Evolutionary conservation across 1,140 invertebrate genomes (phyloP).

Genomic region (Fopius arisanus): DNA sequence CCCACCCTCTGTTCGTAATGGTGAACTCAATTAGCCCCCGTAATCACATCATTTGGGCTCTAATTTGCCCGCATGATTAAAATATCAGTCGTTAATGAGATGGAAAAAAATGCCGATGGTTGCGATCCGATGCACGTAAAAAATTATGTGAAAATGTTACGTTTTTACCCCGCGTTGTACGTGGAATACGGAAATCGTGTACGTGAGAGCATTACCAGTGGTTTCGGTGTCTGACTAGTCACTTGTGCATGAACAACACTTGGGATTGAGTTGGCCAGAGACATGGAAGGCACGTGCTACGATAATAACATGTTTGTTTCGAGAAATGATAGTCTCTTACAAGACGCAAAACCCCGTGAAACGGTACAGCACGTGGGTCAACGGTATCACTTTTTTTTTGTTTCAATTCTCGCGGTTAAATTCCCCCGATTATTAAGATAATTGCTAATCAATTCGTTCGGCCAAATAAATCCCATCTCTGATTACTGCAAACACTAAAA

Average conservation of each 20-base stretch:
- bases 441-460: too few relatives aligned
- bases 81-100: background rate
- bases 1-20: background rate
- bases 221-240: background rate
- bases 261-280: slow-evolving; percentile 6
- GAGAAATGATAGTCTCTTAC: background rate
- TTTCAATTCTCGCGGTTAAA: background rate
- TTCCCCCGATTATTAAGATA: too few relatives aligned
- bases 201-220: slow-evolving; percentile 9
- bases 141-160: background rate
- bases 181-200: background rate
- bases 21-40: background rate
- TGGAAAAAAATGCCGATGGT: background rate
- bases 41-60: background rate
- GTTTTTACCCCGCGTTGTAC: background rate
- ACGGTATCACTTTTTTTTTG: background rate
- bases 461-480: too few relatives aligned
- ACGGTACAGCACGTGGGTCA: background rate
- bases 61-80: background rate
- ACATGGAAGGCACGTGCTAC: slow-evolving; percentile 9
- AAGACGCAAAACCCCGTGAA: background rate
- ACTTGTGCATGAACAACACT: slow-evolving; percentile 3
- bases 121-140: background rate
- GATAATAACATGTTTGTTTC: slow-evolving; percentile 12
- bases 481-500: too few relatives aligned